Evolutionary conservation across 2,888 invertebrate genomes (phyloP).

Genomic region (Harpalus rufipes): DNA sequence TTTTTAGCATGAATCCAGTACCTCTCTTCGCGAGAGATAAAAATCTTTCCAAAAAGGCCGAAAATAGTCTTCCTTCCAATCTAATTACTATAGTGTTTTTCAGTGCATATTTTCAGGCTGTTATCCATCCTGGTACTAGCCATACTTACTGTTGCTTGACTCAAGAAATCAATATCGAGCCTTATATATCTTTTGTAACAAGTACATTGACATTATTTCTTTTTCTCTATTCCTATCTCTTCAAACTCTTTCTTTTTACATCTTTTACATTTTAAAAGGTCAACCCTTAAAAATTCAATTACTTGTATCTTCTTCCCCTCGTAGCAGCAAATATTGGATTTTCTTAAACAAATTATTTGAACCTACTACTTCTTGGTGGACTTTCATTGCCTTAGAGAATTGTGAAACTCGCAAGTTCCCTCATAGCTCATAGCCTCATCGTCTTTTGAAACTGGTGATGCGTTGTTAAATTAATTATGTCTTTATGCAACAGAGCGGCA

Average conservation of each 20-base stretch:
- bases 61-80: too few species aligned
- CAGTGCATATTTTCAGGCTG: background rate
- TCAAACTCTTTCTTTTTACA: too few species aligned
- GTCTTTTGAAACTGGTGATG: slow-evolving; percentile 10
- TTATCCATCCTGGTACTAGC: background rate
- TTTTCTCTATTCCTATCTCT: too few species aligned
- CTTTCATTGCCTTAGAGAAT: slow-evolving; percentile 5
- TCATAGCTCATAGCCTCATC: background rate
- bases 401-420: background rate
- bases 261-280: background rate
- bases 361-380: background rate
- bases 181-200: background rate
- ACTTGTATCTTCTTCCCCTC: background rate
- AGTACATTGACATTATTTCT: background rate
- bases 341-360: slow-evolving; percentile 33
- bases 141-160: too few species aligned
- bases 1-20: too few species aligned
- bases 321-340: slow-evolving; percentile 23
- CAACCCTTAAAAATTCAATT: slow-evolving; percentile 4
- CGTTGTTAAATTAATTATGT: slow-evolving; percentile 42
- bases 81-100: too few species aligned
- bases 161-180: too few species aligned
- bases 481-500: slow-evolving; percentile 10
- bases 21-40: too few species aligned
- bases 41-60: too few species aligned